Percentiles rank a stretch among this genome's conserved stretches.
Evolutionary conservation across 1,140 invertebrate species (phyloP).

Genomic region (Dufourea novaeangliae): DNA sequence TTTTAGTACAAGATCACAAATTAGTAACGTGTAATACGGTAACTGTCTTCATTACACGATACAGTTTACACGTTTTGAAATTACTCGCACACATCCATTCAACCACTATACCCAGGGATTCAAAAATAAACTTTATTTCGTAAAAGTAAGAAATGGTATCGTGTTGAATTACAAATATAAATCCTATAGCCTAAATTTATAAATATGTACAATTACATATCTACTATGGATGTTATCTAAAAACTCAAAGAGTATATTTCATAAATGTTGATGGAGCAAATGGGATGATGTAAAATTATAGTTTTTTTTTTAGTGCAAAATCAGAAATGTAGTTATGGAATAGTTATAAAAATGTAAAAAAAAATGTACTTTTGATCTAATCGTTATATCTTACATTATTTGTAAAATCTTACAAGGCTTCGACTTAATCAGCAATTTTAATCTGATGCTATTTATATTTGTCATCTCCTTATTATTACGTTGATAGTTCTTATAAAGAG

Average conservation of each 20-base stretch:
- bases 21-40: slow-evolving; percentile 56
- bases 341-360: slow-evolving; percentile 11
- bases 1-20: slow-evolving; percentile 64
- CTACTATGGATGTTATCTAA: slow-evolving; percentile 67
- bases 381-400: slow-evolving; percentile 15
- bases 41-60: slow-evolving; percentile 58
- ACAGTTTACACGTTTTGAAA: slow-evolving; percentile 58
- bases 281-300: slow-evolving; percentile 60
- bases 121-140: slow-evolving; percentile 77
- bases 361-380: slow-evolving; percentile 12
- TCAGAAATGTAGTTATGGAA: slow-evolving; percentile 4
- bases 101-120: slow-evolving; percentile 69
- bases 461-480: slow-evolving; percentile 45
- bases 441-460: slow-evolving; percentile 39
- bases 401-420: slow-evolving; percentile 50
- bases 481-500: slow-evolving; percentile 51
- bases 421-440: slow-evolving; percentile 42
- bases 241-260: slow-evolving; percentile 66
- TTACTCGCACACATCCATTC: slow-evolving; percentile 68
- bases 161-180: slow-evolving; percentile 76
- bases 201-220: slow-evolving; percentile 77
- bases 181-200: slow-evolving; percentile 76
- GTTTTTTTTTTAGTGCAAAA: slow-evolving; percentile 31
- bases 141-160: slow-evolving; percentile 76
- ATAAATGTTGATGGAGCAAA: slow-evolving; percentile 68